Evolutionary conservation across 2,113 vertebrate species (phyloP).

Genomic region (Electrona antarctica): DNA sequence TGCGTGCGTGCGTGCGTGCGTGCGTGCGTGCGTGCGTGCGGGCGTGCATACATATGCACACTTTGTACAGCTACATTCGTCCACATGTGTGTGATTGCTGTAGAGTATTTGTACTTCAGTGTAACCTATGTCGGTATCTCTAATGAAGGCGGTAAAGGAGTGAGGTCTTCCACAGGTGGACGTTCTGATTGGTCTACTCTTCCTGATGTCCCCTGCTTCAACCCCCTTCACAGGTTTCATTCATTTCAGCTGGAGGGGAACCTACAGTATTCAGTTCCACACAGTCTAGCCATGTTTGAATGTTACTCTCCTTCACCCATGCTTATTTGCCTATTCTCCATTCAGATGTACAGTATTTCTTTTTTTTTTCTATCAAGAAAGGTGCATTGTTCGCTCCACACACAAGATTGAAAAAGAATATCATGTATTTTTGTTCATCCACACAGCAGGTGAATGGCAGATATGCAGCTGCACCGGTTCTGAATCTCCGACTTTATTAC

Average conservation of each 20-base stretch:
- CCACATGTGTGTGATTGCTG: conserved; percentile 58
- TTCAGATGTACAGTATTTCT: neutral
- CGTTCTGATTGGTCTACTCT: conserved; percentile 27
- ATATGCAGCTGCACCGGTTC: conserved; percentile 56
- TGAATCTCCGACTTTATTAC: conserved; percentile 63
- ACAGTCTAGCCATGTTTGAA: conserved; percentile 15
- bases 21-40: neutral
- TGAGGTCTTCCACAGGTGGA: conserved; percentile 37
- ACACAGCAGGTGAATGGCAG: conserved; percentile 56
- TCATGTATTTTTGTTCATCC: conserved; percentile 44
- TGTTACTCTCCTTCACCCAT: conserved; percentile 11
- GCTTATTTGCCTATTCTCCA: neutral
- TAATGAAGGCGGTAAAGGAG: conserved; percentile 42
- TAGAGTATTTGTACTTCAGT: conserved; percentile 38
- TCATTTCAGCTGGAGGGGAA: conserved; percentile 26
- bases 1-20: neutral
- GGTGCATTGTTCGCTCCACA: conserved; percentile 13
- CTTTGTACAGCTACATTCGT: neutral
- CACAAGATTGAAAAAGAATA: conserved; percentile 37
- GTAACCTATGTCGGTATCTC: conserved; percentile 34
- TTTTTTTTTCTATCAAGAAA: conserved; percentile 15
- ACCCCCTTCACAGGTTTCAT: conserved; percentile 17
- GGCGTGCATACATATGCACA: neutral
- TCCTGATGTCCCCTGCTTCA: conserved; percentile 5
- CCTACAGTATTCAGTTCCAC: neutral